phyloP scores from a whole-genome alignment of 1,140 invertebrate genomes.

The Nixonia krombeini region DNA sequence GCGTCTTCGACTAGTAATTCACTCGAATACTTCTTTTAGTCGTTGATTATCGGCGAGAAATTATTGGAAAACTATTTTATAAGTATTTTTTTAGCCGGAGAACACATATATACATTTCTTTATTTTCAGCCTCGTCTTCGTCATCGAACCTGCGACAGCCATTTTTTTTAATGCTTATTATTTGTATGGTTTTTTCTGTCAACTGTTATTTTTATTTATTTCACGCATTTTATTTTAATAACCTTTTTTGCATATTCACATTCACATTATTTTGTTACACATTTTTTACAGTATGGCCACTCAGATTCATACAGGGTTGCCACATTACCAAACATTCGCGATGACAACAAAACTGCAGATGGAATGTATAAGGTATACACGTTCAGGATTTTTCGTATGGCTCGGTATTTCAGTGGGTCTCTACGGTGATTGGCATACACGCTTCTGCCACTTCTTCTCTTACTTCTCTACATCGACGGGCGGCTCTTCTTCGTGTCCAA shows the following conservation, averaged over 20 bases:
- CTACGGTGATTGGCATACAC: slow-evolving; percentile 34
- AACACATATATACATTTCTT: too few relatives aligned
- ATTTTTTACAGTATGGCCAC: slow-evolving; percentile 87
- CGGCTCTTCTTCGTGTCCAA: slow-evolving; percentile 16
- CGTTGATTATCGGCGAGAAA: too few relatives aligned
- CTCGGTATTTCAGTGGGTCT: slow-evolving; percentile 35
- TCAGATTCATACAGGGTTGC: slow-evolving; percentile 95
- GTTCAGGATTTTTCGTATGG: slow-evolving; percentile 48
- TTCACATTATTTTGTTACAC: slow-evolving; percentile 55
- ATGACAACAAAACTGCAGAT: slow-evolving; percentile 94
- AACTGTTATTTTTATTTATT: slow-evolving; percentile 16
- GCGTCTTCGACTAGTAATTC: too few relatives aligned
- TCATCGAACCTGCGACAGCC: too few relatives aligned
- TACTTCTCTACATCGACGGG: neutral
- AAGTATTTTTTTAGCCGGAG: too few relatives aligned
- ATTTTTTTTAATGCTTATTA: slow-evolving; percentile 10
- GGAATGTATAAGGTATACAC: slow-evolving; percentile 88
- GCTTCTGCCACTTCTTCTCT: slow-evolving; percentile 15
- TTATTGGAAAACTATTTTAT: too few relatives aligned
- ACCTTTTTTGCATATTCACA: slow-evolving; percentile 17
- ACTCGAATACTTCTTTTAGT: too few relatives aligned
- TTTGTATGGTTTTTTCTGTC: slow-evolving; percentile 7
- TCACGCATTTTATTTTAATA: slow-evolving; percentile 33
- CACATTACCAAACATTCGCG: slow-evolving; percentile 87
- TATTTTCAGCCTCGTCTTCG: neutral